Evolutionary conservation across 2,888 invertebrate species (phyloP), one percentile per base, ranked within the genome.

Genomic region (Andricus curvator): DNA sequence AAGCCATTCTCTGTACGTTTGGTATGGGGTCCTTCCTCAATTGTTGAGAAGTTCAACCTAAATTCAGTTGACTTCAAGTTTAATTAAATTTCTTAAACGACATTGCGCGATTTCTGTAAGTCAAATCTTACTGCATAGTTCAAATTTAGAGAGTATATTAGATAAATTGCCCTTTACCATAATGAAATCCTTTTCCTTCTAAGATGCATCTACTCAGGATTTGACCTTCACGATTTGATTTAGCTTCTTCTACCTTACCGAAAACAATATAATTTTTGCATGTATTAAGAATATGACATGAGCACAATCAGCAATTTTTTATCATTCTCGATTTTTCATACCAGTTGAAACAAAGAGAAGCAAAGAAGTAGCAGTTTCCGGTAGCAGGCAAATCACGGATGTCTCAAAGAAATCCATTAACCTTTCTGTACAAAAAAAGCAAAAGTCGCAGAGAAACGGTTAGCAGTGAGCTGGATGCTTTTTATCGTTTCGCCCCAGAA

Each of bases 351-450:
- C 17, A 13, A 48, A 48, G 17, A 25, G 17, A 51, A 70, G 29
- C 25, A 60, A 74, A n/a, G 56, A 56, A 56, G 74, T 13, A 74
- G 68, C 44, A 56, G 68, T 78, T 64, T 65, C 78, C 78, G 25
- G 56, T 51, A 22, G 76, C 80, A 82, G 83, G 83, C 82, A 84
- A 82, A 85, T 84, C 82, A 83, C 79, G 78, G 79, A 64, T 62
- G 78, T 81, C 81, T 83, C 82, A 82, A 86, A 87, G 85, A 87
- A 88, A 85, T 87, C 84, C 86, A 87, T 87, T 85, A 87, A 84
- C 86, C 82, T 76, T 81, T 77, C 68, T 62, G 67, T 70, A 78
- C 67, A 80, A 83, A 84, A 80, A 81, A 84, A 82, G 82, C 78
- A 82, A 84, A 82, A 81, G 76, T 81, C 78, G 64, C 78, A 77